Base-by-base conservation (phyloP, 2,797 vertebrate genomes). In the Sparus aurata region DNA sequence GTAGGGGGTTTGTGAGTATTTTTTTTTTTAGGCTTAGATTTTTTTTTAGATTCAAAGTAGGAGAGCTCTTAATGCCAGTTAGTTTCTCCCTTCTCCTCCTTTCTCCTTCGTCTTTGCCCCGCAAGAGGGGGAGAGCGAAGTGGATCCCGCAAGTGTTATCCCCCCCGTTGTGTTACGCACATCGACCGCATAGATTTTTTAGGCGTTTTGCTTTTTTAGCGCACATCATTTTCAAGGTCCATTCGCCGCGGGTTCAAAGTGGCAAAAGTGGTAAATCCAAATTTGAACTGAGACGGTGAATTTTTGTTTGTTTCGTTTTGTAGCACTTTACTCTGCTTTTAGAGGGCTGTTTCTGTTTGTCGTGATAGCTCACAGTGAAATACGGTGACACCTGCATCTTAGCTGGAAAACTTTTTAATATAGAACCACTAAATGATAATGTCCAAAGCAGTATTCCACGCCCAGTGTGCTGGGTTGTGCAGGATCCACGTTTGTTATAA, bases 261-360 rank as follows among this genome's bases (percentile, higher is more conserved):
- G 73, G 8, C n/a, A 17, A 9, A 47, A 4, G 15, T 3, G 38
- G 12, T 8, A 0, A 10, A 66, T 45, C 38, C 50, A 59, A 68
- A 52, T 70, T 46, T 23, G 2, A 41, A 70, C 25, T 2, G 4
- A 57, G 53, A 27, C 47, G 34, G 59, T 68, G 50, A 30, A 53
- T 69, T 69, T 67, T 64, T 53, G 53, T 82, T 77, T 55, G 68
- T 78, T 85, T 85, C 72, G 46, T 83, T 85, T 85, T 57, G 61
- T 75, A 75, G 91, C 92, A 94, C 91, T 93, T 95, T 94, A 92
- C 86, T 88, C 72, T 80, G 78, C 86, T 91, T 89, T 88, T 91
- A 85, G 68, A 84, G 88, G 75, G 79, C 79, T 58, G 90, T 41
- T 77, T 49, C 54, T 86, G 72, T 92, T 69, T 62, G 62, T 85